Evolutionary conservation across 2,888 invertebrate species (phyloP).

Genomic region (Calliopum simillimum): DNA sequence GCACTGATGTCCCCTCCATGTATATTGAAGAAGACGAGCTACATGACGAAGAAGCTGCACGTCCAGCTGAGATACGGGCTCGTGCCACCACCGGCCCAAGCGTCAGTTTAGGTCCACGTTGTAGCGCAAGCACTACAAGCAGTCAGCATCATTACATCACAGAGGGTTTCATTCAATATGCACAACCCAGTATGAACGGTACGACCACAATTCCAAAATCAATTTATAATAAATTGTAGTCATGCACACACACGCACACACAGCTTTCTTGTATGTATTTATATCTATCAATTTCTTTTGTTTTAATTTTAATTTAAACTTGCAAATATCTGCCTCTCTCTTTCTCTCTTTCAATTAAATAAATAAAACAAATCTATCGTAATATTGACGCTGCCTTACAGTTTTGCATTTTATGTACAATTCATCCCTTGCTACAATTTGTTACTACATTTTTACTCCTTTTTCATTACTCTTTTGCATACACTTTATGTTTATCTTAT

Average conservation of each 20-base stretch:
- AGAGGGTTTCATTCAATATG: constrained; percentile 68
- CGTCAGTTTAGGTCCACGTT: constrained; percentile 48
- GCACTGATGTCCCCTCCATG: constrained; percentile 68
- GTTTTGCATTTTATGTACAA: too few species aligned
- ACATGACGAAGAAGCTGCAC: constrained; percentile 63
- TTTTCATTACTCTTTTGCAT: too few species aligned
- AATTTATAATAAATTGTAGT: constrained; percentile 65
- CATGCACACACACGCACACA: constrained; percentile 6
- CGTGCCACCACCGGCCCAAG: constrained; percentile 56
- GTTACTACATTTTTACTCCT: too few species aligned
- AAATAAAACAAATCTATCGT: too few species aligned
- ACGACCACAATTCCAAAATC: constrained; percentile 63
- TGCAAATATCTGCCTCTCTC: constrained; percentile 21
- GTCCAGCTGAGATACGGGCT: constrained; percentile 60
- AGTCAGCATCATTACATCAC: constrained; percentile 67
- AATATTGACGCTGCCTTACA: too few species aligned
- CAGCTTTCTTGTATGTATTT: too few species aligned
- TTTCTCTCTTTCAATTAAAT: background rate
- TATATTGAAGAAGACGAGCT: constrained; percentile 68
- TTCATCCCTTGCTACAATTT: too few species aligned
- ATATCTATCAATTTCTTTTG: too few species aligned
- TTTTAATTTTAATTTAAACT: constrained; percentile 21
- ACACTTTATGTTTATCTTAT: too few species aligned
- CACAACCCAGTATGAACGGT: constrained; percentile 68
- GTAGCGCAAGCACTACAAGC: constrained; percentile 51